Evolutionary conservation across 2,797 vertebrate genomes (phyloP), one percentile per base, ranked within the genome.

Genomic region (Euthynnus affinis): DNA sequence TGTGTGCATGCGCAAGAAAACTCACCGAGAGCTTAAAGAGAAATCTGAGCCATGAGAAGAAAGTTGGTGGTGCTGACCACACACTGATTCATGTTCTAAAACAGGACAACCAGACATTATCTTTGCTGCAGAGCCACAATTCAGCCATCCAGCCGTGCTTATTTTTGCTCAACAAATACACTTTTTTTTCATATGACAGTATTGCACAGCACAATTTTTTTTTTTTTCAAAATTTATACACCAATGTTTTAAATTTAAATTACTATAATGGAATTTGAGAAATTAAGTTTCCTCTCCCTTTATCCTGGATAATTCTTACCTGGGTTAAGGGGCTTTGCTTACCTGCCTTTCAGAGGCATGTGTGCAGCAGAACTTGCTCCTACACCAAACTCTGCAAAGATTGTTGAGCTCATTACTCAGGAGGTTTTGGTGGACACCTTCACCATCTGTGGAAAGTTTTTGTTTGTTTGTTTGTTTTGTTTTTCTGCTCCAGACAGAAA

Each of bases 11-110:
- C 27, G 27, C 27, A 29, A 32, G 29, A 32, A 32, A 32, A 32
- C 29, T 32, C 29, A 32, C 29, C 29, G 29, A 32, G 6, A 6
- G 29, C 29, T 32, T 32, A 32, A 32, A 32, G 29, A 32, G 29
- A 32, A 32, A 32, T 6, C 29, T 6, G 29, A 32, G 29, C 29
- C 29, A 32, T 32, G 29, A 32, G 29, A 32, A 32, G 29, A 32
- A 32, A 32, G 29, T 6, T 6, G 5, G 29, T 32, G 29, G 29
- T 6, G 29, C 27, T 29, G 27, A 29, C 27, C 27, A 68, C 78
- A 87, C 48, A 32, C 74, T 60, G 76, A 71, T 71, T 58, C 18
- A 8, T 32, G 25, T 52, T 76, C 62, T 82, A 32, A 63, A 67
- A 71, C 63, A 48, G 61, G 22, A 86, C 48, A 78, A 61, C 32